phyloP scores from a whole-genome alignment of 2,113 vertebrate species.

The Bambusicola thoracicus region DNA sequence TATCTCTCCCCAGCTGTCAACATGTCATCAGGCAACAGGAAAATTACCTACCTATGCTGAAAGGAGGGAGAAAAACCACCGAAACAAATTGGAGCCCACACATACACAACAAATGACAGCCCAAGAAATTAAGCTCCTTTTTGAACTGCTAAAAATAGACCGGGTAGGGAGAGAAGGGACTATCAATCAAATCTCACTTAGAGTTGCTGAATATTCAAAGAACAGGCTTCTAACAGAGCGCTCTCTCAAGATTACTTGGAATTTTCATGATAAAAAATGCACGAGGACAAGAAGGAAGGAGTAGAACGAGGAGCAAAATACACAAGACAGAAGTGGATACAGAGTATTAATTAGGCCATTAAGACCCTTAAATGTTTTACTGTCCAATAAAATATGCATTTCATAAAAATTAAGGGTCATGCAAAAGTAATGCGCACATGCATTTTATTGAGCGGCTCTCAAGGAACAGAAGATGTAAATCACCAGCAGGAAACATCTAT shows the following conservation, averaged over 20 bases:
- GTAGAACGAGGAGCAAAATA: constrained; percentile 27
- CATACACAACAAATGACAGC: constrained; percentile 9
- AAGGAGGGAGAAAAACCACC: constrained; percentile 25
- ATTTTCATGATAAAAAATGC: constrained; percentile 52
- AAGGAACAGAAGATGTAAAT: neutral
- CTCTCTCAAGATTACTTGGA: constrained; percentile 48
- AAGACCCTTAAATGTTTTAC: constrained; percentile 53
- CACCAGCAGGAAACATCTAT: neutral
- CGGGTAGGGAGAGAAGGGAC: constrained; percentile 27
- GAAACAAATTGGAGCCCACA: neutral
- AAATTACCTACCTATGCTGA: constrained; percentile 12
- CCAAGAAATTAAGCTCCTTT: constrained; percentile 29
- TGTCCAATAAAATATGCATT: constrained; percentile 60
- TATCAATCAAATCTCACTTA: constrained; percentile 53
- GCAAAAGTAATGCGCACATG: constrained; percentile 10
- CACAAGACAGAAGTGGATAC: constrained; percentile 9
- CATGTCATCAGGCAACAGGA: constrained; percentile 17
- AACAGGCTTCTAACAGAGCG: constrained; percentile 35
- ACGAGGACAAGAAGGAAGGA: neutral
- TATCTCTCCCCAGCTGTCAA: constrained; percentile 33
- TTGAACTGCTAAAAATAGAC: constrained; percentile 52
- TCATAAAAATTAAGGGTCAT: constrained; percentile 46
- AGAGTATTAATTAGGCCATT: constrained; percentile 65
- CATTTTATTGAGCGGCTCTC: constrained; percentile 16
- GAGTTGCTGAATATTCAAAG: constrained; percentile 60